A percentile compares a stretch with the other conserved stretches of the same genome.
These are phyloP conservation scores for Polietes domitor DNA, from an alignment of 2,888 invertebrate species.

Conservation along the genomic window DNA sequence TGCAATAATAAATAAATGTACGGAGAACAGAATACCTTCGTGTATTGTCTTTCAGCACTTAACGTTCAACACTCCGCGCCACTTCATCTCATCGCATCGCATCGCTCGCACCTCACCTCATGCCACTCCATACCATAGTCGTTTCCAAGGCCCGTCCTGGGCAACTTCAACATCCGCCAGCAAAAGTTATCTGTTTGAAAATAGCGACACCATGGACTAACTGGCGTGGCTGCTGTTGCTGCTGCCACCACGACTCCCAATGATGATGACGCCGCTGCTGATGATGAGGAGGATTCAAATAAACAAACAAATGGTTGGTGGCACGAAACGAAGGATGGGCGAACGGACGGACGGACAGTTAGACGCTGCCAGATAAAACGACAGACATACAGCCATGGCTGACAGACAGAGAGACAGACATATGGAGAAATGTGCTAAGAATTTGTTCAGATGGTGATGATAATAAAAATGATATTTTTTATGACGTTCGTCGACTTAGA, in stretches of 20 bases:
- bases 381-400: not conserved
- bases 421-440: slow-evolving; percentile 14
- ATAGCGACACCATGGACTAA: slow-evolving; percentile 11
- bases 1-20: slow-evolving; percentile 56
- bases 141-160: not conserved
- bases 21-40: slow-evolving; percentile 50
- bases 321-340: not conserved
- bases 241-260: no score
- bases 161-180: not conserved
- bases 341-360: not conserved
- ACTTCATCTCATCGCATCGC: not conserved
- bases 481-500: slow-evolving; percentile 5
- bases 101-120: not conserved
- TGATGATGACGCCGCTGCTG: not conserved
- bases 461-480: slow-evolving; percentile 52
- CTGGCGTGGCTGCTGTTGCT: slow-evolving; percentile 1
- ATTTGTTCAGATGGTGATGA: slow-evolving; percentile 48
- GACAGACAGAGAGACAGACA: not conserved
- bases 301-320: not conserved
- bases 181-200: not conserved
- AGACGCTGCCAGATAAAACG: not conserved
- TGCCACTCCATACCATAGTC: not conserved
- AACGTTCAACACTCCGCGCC: slow-evolving; percentile 1
- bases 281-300: not conserved
- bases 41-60: slow-evolving; percentile 59